Evolutionary conservation across 23 tunicate genomes (phyloP).

Genomic region (Phallusia fumigata): DNA sequence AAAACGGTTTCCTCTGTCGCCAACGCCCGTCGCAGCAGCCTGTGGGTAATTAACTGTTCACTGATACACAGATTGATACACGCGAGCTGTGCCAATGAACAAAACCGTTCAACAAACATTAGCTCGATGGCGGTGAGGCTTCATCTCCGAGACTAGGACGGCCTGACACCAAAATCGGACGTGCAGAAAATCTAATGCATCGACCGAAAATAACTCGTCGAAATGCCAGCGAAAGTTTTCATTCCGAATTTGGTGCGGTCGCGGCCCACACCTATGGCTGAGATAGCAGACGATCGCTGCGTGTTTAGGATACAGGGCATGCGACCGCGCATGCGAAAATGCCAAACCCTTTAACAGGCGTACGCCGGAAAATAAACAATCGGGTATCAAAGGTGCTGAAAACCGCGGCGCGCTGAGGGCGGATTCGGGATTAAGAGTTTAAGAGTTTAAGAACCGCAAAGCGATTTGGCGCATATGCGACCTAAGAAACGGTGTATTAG

Average conservation of each 20-base stretch:
- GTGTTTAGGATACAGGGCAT: not conserved
- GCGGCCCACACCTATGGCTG: not conserved
- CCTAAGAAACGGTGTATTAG: too few relatives aligned
- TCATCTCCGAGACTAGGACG: not conserved
- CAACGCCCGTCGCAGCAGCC: not conserved
- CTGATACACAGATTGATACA: not conserved
- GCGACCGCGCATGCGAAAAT: not conserved
- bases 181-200: not conserved
- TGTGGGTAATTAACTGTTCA: not conserved
- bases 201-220: not conserved
- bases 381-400: not conserved
- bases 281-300: not conserved
- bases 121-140: not conserved
- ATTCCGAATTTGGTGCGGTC: not conserved
- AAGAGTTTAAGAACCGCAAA: too few relatives aligned
- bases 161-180: slow-evolving; percentile 2
- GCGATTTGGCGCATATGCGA: too few relatives aligned
- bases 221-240: not conserved
- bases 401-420: too few relatives aligned
- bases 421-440: too few relatives aligned
- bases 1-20: slow-evolving; percentile 7
- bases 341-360: not conserved
- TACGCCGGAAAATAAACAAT: not conserved
- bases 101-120: slow-evolving; percentile 2
- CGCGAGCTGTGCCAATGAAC: not conserved